These are phyloP conservation scores for Apotomis turbidana DNA, from an alignment of 2,888 invertebrate genomes.

Conservation along the genomic window DNA sequence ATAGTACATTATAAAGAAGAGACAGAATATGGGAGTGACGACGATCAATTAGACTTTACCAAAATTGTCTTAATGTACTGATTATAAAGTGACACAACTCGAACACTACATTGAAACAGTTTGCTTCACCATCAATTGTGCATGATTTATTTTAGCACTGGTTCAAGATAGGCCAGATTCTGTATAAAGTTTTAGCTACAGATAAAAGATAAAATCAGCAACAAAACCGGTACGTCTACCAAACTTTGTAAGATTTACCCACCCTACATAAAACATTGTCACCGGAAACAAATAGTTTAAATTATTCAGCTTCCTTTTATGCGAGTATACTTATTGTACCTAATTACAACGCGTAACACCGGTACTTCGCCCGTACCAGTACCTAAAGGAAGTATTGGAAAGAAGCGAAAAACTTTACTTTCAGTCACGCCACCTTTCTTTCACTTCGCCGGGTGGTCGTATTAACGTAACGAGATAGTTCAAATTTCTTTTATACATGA, in stretches of 20 bases:
- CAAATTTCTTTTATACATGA: slow-evolving; percentile 48
- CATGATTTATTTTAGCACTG: too few relatives aligned
- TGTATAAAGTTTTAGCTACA: too few relatives aligned
- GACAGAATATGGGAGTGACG: too few relatives aligned
- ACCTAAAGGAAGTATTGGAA: slow-evolving; percentile 36
- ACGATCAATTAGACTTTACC: too few relatives aligned
- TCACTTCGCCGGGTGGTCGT: slow-evolving; percentile 14
- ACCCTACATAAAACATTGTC: too few relatives aligned
- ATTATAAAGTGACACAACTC: too few relatives aligned
- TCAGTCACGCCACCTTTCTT: slow-evolving; percentile 39
- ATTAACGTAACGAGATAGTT: slow-evolving; percentile 38
- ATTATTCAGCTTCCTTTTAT: neutral
- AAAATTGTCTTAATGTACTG: too few relatives aligned
- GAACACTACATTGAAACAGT: too few relatives aligned
- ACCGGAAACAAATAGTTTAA: neutral
- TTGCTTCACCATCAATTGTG: too few relatives aligned
- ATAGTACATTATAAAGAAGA: too few relatives aligned
- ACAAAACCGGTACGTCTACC: neutral
- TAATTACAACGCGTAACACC: slow-evolving; percentile 10
- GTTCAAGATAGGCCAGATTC: too few relatives aligned
- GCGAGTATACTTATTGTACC: neutral
- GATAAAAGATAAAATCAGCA: neutral
- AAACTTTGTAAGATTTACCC: neutral
- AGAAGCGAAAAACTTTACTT: slow-evolving; percentile 37
- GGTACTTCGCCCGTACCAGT: slow-evolving; percentile 10